Evolutionary conservation across 2,797 vertebrate species (phyloP), one percentile per base, ranked within the genome.

Genomic region (Coregonus sp.): DNA sequence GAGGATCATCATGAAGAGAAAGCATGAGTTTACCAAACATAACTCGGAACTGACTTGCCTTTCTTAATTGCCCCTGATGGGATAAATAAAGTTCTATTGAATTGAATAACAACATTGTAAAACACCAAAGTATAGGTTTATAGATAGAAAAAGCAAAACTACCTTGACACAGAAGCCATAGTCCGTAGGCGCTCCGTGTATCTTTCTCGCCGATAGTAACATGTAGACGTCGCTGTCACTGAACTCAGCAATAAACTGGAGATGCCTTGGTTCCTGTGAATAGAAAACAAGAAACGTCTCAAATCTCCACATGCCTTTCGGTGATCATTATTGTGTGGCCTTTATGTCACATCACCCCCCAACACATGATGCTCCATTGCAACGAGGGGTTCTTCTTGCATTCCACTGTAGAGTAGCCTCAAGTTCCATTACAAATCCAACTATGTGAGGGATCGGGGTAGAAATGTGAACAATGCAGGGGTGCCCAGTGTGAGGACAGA

Each of bases 131-230:
- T 63, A 63, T 29, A 63, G 59, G 73, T 78, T 73, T 78, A 72
- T 52, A n/a, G 16, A 61, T 66, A 50, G 63, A 63, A 54, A 65
- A 9, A 9, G 59, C 4, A 40, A 84, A 92, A 80, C 89, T 91
- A 99, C 98, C 97, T 99, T 99, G 89, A 99, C 95, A 89, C 96
- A 97, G 93, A 99, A 98, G 90, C 95, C 96, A 83, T 94, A 97
- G 91, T 95, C 96, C 82, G 96, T 94, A 4, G 97, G 97, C 9
- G 96, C 95, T 81, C 96, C 96, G 0, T 97, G 95, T 74, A 93
- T 92, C 88, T 98, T 99, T 93, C 94, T 96, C 90, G 95, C 94
- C 70, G 96, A 93, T 88, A 96, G 84, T 83, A 96, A 90, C 47
- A 95, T 94, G 91, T 97, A 99, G 87, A 98, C 92, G 78, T 98